A percentile compares a stretch with the other conserved stretches of the same genome.
Evolutionary conservation across 2,113 vertebrate genomes (phyloP).

Genomic region (Trichomycterus rosablanca): DNA sequence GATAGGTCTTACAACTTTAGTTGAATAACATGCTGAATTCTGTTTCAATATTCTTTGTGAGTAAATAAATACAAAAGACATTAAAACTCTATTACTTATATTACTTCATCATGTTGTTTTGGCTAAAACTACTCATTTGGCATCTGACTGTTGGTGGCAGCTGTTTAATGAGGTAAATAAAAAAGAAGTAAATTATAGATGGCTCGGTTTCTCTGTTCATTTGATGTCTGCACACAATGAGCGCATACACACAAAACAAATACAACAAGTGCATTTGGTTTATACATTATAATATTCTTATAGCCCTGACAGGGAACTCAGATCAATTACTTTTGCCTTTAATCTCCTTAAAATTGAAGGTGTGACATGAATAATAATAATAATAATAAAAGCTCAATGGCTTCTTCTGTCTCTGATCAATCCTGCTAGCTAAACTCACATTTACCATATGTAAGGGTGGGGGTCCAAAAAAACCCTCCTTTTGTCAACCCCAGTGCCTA

Average conservation of each 20-base stretch:
- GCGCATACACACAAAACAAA: slow-evolving; percentile 6
- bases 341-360: slow-evolving; percentile 24
- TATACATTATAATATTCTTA: slow-evolving; percentile 19
- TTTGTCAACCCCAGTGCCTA: slow-evolving; percentile 41
- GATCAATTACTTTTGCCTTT: slow-evolving; percentile 39
- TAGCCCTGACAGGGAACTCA: slow-evolving; percentile 23
- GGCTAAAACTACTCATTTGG: slow-evolving; percentile 45
- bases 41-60: too few relatives aligned
- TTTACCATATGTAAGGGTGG: slow-evolving; percentile 42
- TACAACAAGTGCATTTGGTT: slow-evolving; percentile 4
- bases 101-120: slow-evolving; percentile 36
- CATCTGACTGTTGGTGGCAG: slow-evolving; percentile 45
- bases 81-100: slow-evolving; percentile 38
- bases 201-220: slow-evolving; percentile 41
- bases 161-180: slow-evolving; percentile 58
- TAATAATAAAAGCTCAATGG: slow-evolving; percentile 20
- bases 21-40: too few relatives aligned
- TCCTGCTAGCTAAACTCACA: slow-evolving; percentile 32
- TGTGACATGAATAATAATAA: neutral
- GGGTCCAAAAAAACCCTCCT: slow-evolving; percentile 33
- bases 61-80: too few relatives aligned
- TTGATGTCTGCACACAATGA: slow-evolving; percentile 30
- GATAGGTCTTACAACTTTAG: too few relatives aligned
- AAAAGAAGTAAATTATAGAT: slow-evolving; percentile 57
- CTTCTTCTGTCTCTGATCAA: slow-evolving; percentile 21